A percentile compares a stretch with the other conserved stretches of the same genome.
phyloP scores from a whole-genome alignment of 2,888 invertebrate genomes.

The Gnatocerus cornutus region DNA sequence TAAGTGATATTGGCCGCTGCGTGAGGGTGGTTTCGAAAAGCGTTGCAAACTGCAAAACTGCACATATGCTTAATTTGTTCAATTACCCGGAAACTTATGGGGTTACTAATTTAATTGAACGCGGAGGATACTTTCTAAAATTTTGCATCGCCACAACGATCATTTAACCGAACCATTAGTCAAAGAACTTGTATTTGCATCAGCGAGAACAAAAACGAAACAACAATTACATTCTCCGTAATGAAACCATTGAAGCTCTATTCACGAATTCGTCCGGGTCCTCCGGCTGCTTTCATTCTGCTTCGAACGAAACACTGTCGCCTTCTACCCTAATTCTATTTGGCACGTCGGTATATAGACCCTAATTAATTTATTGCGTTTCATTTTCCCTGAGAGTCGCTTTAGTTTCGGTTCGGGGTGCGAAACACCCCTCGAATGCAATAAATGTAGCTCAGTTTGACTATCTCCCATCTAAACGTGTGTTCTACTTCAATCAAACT shows the following conservation, averaged over 20 bases:
- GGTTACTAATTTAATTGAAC: neutral
- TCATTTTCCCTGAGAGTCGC: conserved; percentile 63
- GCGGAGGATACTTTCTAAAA: neutral
- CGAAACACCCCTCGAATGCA: conserved; percentile 51
- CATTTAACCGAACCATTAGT: conserved; percentile 34
- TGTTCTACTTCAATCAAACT: conserved; percentile 52
- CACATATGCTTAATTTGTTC: conserved; percentile 48
- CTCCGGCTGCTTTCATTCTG: conserved; percentile 31
- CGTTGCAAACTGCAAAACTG: conserved; percentile 22
- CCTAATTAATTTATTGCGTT: conserved; percentile 68
- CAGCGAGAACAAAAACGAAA: conserved; percentile 28
- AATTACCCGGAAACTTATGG: conserved; percentile 42
- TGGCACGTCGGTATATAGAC: conserved; percentile 63
- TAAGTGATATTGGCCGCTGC: conserved; percentile 57
- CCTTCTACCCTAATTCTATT: conserved; percentile 54
- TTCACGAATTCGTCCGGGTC: conserved; percentile 29
- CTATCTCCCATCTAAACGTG: conserved; percentile 49
- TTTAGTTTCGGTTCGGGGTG: conserved; percentile 51
- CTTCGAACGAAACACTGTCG: conserved; percentile 35
- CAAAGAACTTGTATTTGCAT: conserved; percentile 24
- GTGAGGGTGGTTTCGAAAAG: conserved; percentile 24
- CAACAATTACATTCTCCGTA: conserved; percentile 33
- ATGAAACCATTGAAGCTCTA: conserved; percentile 35
- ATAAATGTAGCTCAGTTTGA: conserved; percentile 52
- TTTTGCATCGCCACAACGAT: neutral